Base-by-base conservation (phyloP, 1,140 invertebrate species). In the Meloidogyne chitwoodi region DNA sequence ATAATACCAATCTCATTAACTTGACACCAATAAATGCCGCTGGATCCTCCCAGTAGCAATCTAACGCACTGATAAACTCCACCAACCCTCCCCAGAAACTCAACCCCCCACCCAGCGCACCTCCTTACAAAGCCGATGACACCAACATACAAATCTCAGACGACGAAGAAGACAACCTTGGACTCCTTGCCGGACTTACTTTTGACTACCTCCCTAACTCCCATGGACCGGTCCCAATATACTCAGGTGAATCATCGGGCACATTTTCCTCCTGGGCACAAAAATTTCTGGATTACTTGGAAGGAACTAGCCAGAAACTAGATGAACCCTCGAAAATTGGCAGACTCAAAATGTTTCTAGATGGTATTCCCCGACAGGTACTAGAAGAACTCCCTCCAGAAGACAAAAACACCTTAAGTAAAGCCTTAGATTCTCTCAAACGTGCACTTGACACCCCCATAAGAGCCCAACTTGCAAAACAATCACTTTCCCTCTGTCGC, bases 241-340 rank as follows among this genome's bases (percentile, higher is more conserved):
- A 41, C 26, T 41, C 24, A 22, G 67, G 67, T 6, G 67, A 68
- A 29, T 68, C 67, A 0, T 22, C 67, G 1, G 34, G 44, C n/a
- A 68, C 67, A 2, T 68, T 68, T 29, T 34, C 34, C 2, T 68
- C 67, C 10, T 68, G 67, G 67, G 24, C 67, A 8, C 19, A 44
- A 14, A 68, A 68, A 68, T 68, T 68, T 22, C 34, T 68, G 22
- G 67, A 68, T 44, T 68, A 29, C 26, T 27, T 68, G n/a, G 67
- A 68, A 68, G 67, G 34, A 34, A 68, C 67, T 22, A 27, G 22
- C 8, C n/a, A 44, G 26, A 27, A 31, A 3, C 4, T 68, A 44
- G 67, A 27, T n/a, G 67, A 68, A 68, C 34, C 24, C 24, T 34
- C 34, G 10, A 68, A 68, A 68, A 68, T 68, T 29, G 67, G 26